Evolutionary conservation across 2,797 vertebrate genomes (phyloP), one percentile per base, ranked within the genome.

Genomic region (Champsocephalus esox): DNA sequence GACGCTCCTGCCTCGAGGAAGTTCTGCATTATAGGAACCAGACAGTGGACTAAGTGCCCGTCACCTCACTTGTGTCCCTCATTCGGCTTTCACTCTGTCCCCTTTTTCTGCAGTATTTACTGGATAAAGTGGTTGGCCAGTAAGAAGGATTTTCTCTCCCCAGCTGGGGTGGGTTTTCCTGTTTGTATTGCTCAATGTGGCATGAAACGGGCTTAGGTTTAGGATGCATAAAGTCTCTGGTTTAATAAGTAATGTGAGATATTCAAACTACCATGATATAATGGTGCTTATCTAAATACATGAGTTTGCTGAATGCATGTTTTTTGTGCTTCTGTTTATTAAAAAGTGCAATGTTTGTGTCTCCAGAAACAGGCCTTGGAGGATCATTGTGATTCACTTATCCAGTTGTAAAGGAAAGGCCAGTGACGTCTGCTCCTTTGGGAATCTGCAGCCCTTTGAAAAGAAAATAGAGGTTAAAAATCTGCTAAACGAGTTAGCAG

Each of bases 101-200:
- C 80, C 90, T 86, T 90, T 81, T 83, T 88, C 84, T 81, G 73
- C 77, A 77, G 89, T 88, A 83, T 87, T 92, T 91, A 84, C 78
- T 66, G 88, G 84, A 88, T 90, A 83, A 89, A 86, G 75, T 90
- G 80, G 77, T 56, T 45, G 89, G 90, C 90, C 90, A 91, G 84
- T 90, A 89, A 93, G 91, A 78, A 80, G 92, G 93, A 91, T 92
- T 93, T 92, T 88, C 88, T 82, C 71, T 92, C 87, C 89, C 89
- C 75, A 81, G 88, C 75, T 82, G 74, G 54, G 64, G 75, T 81
- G 73, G 89, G 87, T 92, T 92, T 88, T 81, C 24, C 73, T 46
- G 57, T 73, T 88, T 87, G 77, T 60, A 46, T 63, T 70, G 49
- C 76, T 73, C 52, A 82, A 75, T 82, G 78, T 75, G 79, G 70